Evolutionary conservation across 2,888 invertebrate species (phyloP), one percentile per base, ranked within the genome.

Genomic region (Patella caerulea): DNA sequence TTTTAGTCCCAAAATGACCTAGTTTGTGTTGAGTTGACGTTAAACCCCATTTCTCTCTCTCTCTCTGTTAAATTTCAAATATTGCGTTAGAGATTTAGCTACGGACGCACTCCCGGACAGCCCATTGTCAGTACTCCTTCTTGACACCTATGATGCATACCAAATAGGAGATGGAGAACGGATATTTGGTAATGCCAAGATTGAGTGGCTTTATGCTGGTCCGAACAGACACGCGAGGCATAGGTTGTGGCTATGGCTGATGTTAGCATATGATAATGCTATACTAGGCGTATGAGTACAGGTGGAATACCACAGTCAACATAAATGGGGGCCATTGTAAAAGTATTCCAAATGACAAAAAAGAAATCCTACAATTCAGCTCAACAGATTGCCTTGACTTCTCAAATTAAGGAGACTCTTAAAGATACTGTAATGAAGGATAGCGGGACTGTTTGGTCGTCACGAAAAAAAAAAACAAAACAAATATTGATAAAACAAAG

Each of bases 341-440:
- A 79, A 72, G 75, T 34, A 80, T 80, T 15, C 81, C 83, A 45
- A 80, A 80, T 81, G 83, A 83, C 73, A 83, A 82, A n/a, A n/a
- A 79, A 79, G 34, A 24, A 54, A 53, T 74, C 76, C 4, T 71
- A 70, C 56, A 24, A 71, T n/a, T 73, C 70, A 71, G 79, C 79
- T 4, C 34, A 71, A n/a, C 29, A 65, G 55, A 59, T 65, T 24
- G 77, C 77, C 45, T 52, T 74, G 29, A 71, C 75, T 11, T 19
- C 52, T 54, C 76, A 79, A 55, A 54, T 73, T 59, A 55, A 59
- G 56, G 73, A 79, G n/a, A 72, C 24, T 14, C 53, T 79, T 17
- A 72, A 45, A 24, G 70, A 72, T 24, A 29, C 29, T 69, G 70
- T 69, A 12, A 69, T 69, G 70, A 69, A 69, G 17, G 19, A 19